Evolutionary conservation across 1,140 invertebrate genomes (phyloP).

Genomic region (Danaus plexippus): DNA sequence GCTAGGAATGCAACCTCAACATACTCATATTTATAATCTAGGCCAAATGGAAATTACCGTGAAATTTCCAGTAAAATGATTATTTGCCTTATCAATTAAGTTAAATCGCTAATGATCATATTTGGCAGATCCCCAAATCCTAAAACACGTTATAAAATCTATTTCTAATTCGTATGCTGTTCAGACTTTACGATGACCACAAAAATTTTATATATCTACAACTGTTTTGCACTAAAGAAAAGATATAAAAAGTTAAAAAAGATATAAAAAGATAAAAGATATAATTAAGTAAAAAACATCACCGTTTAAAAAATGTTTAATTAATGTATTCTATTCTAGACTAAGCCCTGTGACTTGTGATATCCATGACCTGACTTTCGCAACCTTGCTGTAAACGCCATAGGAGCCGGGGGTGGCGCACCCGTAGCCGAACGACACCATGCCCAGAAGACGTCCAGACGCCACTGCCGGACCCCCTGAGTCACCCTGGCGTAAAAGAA

Average conservation of each 20-base stretch:
- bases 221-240: too few relatives aligned
- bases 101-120: slow-evolving; percentile 7
- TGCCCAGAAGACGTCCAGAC: slow-evolving; percentile 67
- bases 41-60: too few relatives aligned
- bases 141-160: background rate
- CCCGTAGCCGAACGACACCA: slow-evolving; percentile 74
- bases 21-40: background rate
- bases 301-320: too few relatives aligned
- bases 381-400: slow-evolving; percentile 76
- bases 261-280: too few relatives aligned
- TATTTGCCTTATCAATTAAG: slow-evolving; percentile 8
- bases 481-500: slow-evolving; percentile 50
- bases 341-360: slow-evolving; percentile 38
- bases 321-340: slow-evolving; percentile 30
- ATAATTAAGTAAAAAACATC: too few relatives aligned
- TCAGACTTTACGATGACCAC: too few relatives aligned
- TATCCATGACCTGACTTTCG: slow-evolving; percentile 69
- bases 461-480: slow-evolving; percentile 67
- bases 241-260: too few relatives aligned
- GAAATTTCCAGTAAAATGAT: background rate
- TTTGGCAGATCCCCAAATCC: slow-evolving; percentile 8
- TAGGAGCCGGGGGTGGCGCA: slow-evolving; percentile 74
- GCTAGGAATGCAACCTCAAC: too few relatives aligned
- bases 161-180: too few relatives aligned
- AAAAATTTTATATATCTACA: too few relatives aligned